These are phyloP conservation scores for Pluvialis apricaria DNA, from an alignment of 2,113 vertebrate species.

Conservation along the genomic window DNA sequence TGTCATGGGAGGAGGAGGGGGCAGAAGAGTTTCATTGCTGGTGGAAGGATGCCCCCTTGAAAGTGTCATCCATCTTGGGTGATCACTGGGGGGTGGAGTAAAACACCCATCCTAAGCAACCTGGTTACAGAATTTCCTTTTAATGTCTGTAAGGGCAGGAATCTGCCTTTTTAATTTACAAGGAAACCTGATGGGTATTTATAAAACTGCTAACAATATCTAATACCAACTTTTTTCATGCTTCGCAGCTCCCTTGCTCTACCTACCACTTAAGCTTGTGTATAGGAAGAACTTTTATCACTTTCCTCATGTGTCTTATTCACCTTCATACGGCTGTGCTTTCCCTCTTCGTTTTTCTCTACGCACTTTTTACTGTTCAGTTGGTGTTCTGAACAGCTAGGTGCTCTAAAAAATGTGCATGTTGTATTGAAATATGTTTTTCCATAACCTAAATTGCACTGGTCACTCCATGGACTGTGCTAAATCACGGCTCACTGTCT, in stretches of 20 bases:
- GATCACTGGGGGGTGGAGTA: accelerated
- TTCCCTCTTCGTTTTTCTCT: not conserved
- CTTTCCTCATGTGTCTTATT: not conserved
- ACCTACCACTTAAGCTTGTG: not conserved
- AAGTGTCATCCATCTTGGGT: not conserved
- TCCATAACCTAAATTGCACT: not conserved
- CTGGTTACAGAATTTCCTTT: not conserved
- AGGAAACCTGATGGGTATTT: not conserved
- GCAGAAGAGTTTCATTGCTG: not conserved
- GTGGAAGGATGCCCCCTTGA: not conserved
- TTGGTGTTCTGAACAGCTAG: not conserved
- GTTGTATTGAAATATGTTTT: not conserved
- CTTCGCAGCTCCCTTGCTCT: not conserved
- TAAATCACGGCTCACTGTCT: not conserved
- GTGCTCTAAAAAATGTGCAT: not conserved
- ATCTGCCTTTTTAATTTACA: not conserved
- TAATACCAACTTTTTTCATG: not conserved
- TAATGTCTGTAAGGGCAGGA: not conserved
- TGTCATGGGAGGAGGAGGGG: accelerated
- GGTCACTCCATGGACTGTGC: not conserved
- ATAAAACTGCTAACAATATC: not conserved
- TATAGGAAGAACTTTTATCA: not conserved
- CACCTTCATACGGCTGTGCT: not conserved
- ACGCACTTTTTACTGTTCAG: not conserved
- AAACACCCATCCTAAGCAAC: not conserved